Conservation (phyloP, 2,113 vertebrate species). For the Chinchilla lanigera region DNA sequence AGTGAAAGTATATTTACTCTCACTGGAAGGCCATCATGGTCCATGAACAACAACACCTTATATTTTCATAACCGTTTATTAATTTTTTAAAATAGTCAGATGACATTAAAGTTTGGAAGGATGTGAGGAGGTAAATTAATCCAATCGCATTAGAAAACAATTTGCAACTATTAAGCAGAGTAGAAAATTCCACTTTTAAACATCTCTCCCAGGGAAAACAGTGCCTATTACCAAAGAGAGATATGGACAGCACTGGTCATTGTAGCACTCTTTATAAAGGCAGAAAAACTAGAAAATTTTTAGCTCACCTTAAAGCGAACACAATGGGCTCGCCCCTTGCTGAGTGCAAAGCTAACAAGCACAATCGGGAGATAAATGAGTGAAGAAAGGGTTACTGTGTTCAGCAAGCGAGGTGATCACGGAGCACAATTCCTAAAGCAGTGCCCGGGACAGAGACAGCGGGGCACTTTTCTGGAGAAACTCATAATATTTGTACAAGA, state of each 20-base stretch:
- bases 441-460: neutral
- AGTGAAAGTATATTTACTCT: neutral
- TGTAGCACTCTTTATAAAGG: neutral
- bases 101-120: neutral
- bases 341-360: neutral
- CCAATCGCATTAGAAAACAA: neutral
- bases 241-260: neutral
- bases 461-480: neutral
- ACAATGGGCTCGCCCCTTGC: neutral
- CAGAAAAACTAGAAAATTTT: neutral
- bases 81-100: neutral
- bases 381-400: neutral
- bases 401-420: neutral
- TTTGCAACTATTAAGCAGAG: neutral
- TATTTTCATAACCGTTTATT: neutral
- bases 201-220: neutral
- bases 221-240: neutral
- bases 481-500: neutral
- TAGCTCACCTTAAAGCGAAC: neutral
- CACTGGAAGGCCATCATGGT: accelerated
- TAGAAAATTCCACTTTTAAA: neutral
- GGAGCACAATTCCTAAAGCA: neutral
- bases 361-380: neutral
- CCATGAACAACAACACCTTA: neutral
- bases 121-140: neutral